Percentiles rank a stretch among this genome's conserved stretches.
These are phyloP conservation scores for Nephotettix cincticeps DNA, from an alignment of 1,140 invertebrate genomes.

Conservation along the genomic window DNA sequence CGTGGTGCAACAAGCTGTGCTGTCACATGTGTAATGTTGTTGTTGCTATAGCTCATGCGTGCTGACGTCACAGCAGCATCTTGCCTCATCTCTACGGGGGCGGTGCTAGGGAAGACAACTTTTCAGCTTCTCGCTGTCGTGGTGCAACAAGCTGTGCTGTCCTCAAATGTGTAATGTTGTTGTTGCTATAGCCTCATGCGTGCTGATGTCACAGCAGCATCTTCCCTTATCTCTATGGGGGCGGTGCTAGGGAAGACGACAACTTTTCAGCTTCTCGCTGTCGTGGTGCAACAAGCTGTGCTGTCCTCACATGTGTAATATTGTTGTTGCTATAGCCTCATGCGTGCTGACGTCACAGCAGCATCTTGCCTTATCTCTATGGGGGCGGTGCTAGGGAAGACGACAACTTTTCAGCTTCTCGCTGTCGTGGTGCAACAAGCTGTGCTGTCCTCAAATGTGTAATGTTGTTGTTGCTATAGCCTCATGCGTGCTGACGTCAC, in stretches of 20 bases:
- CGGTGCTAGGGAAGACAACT: no score
- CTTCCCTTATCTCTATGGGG: constrained; percentile 91
- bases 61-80: no score
- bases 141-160: no score
- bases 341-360: constrained; percentile 83
- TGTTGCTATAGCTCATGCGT: no score
- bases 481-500: constrained; percentile 84
- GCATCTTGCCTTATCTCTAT: constrained; percentile 91
- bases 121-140: no score
- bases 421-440: constrained; percentile 82
- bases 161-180: no score
- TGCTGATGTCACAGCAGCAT: constrained; percentile 85
- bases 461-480: no score
- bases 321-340: no score
- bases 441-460: constrained; percentile 77
- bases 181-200: constrained; percentile 77
- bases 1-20: no score
- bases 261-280: constrained; percentile 81
- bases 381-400: constrained; percentile 86
- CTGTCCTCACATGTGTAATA: constrained; percentile 80
- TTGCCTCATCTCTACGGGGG: no score
- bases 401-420: constrained; percentile 78
- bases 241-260: constrained; percentile 84
- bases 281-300: constrained; percentile 74
- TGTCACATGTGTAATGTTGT: no score